These are phyloP conservation scores for Spisula subtruncata DNA, from an alignment of 2,888 invertebrate genomes.

Conservation along the genomic window DNA sequence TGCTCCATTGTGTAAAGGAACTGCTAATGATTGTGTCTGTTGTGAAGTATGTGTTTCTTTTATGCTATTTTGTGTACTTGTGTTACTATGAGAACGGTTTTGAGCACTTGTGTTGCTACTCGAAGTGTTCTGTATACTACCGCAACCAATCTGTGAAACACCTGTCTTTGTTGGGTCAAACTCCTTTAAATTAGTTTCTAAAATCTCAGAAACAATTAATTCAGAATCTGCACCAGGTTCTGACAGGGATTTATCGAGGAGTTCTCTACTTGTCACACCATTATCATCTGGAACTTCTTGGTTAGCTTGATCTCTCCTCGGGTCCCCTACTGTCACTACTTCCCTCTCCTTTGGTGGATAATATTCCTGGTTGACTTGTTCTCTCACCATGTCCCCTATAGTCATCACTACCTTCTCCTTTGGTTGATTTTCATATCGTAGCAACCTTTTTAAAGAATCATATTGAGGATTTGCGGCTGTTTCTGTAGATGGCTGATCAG, in stretches of 20 bases:
- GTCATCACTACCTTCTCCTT: too few relatives aligned
- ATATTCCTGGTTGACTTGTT: too few relatives aligned
- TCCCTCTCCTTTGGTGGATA: background rate
- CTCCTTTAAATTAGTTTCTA: constrained; percentile 40
- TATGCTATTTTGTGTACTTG: background rate
- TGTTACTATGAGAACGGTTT: background rate
- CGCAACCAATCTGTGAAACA: too few relatives aligned
- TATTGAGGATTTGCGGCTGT: background rate
- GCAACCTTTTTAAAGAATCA: background rate
- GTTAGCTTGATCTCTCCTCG: background rate
- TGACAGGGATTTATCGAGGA: constrained; percentile 37
- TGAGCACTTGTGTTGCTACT: background rate
- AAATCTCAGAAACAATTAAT: constrained; percentile 41
- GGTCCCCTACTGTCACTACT: background rate
- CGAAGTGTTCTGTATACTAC: background rate
- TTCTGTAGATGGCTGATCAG: background rate
- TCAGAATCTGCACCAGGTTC: constrained; percentile 45
- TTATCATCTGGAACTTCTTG: background rate
- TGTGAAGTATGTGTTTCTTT: background rate
- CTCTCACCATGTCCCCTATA: too few relatives aligned
- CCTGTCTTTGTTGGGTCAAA: constrained; percentile 37
- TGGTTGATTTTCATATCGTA: too few relatives aligned
- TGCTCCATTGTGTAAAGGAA: background rate
- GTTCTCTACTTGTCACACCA: background rate
- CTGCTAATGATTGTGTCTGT: background rate